Base-by-base conservation (phyloP, 2,797 vertebrate species). In the Channa striata region DNA sequence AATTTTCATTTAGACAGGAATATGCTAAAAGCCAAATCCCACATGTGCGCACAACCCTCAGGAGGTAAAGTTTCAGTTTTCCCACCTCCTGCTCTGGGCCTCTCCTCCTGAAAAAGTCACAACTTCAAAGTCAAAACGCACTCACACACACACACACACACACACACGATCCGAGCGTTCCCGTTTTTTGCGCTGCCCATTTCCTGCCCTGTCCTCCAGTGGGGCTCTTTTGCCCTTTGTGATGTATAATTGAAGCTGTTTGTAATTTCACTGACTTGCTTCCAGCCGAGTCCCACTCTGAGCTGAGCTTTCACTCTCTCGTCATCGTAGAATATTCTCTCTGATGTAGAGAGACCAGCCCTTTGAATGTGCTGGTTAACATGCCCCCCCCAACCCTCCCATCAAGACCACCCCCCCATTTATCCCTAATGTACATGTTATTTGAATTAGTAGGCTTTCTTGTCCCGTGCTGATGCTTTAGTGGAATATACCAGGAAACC, bases 161-260 rank as follows among this genome's bases (percentile, higher is more conserved):
- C 65, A 39, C 19, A 71, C 60, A 34, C 47, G 54, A 58, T 36
- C 36, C 9, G 1, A 21, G 52, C 44, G 44, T 43, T 64, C 46
- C n/a, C 4, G 8, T 59, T 77, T 72, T 52, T 21, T 46, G 25
- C 6, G 25, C 25, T 30, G 25, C 62, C 58, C 56, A 52, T 74
- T 67, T 66, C 78, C 59, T 68, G 54, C 59, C 23, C 46, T 54
- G 37, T 48, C 48, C 72, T 83, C 81, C 82, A 68, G 61, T 66
- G 63, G 67, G 84, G 75, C 71, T 78, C 64, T 74, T 84, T 88
- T 0, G 13, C 77, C 61, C 73, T 88, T 87, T 91, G 77, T 91
- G 86, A 93, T 91, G 82, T 88, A 91, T 91, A 92, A 92, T 91
- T 89, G 81, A 93, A 86, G 82, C 73, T 78, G 72, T 77, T 77